A percentile compares a stretch with the other conserved stretches of the same genome.
Conservation (phyloP, 2,888 invertebrate genomes). For the Agrochola circellaris region DNA sequence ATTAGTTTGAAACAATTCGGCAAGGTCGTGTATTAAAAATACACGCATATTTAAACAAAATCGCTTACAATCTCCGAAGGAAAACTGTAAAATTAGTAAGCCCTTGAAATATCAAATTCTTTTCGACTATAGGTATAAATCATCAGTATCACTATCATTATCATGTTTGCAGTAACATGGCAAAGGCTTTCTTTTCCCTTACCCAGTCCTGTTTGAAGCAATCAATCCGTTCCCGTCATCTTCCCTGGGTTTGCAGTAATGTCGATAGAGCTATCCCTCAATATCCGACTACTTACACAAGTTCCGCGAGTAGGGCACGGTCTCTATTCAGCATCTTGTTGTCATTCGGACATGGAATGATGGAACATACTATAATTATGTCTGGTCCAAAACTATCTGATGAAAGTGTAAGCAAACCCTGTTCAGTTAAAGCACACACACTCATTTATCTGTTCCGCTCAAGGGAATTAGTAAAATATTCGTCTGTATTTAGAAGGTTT, state of each 20-base stretch:
- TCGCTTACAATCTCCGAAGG: neutral
- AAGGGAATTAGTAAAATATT: too few relatives aligned
- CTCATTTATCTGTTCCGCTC: too few relatives aligned
- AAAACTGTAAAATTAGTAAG: neutral
- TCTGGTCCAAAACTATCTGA: too few relatives aligned
- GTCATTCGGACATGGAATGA: too few relatives aligned
- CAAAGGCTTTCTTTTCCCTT: neutral
- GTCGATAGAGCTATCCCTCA: neutral
- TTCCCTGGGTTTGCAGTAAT: neutral
- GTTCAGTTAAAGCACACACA: too few relatives aligned
- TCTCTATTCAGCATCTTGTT: too few relatives aligned
- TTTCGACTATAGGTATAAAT: neutral
- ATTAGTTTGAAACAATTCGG: conserved; percentile 33
- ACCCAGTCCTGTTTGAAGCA: neutral
- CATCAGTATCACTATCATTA: neutral
- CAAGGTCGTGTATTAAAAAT: conserved; percentile 10
- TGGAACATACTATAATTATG: too few relatives aligned
- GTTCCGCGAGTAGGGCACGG: too few relatives aligned
- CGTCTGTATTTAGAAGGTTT: too few relatives aligned
- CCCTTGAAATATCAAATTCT: neutral
- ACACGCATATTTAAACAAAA: neutral
- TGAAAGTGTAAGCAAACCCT: too few relatives aligned
- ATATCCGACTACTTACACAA: neutral
- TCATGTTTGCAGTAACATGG: neutral
- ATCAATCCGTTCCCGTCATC: too few relatives aligned